Conservation (phyloP, 2,113 vertebrate genomes). For the Cyrtonyx montezumae region DNA sequence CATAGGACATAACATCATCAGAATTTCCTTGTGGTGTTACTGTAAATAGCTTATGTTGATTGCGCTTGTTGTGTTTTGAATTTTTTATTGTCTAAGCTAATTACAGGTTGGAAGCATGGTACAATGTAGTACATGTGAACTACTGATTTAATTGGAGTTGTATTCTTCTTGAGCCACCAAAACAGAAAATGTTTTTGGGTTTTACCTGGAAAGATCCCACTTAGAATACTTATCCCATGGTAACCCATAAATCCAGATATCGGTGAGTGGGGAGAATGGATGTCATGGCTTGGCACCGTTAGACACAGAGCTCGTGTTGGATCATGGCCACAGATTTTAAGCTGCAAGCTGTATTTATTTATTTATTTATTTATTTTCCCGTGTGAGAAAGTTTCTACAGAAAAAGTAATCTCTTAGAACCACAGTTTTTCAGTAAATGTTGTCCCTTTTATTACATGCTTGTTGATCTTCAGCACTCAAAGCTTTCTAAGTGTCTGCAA, state of each 20-base stretch:
- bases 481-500: background rate
- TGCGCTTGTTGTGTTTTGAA: constrained; percentile 29
- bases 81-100: constrained; percentile 58
- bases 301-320: background rate
- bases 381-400: background rate
- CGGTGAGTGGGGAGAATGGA: background rate
- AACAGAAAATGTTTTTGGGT: background rate
- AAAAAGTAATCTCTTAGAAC: background rate
- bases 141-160: constrained; percentile 40
- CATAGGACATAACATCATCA: background rate
- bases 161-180: constrained; percentile 7
- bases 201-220: background rate
- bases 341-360: background rate
- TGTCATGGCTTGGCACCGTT: background rate
- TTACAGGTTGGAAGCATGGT: constrained; percentile 22
- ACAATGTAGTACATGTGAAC: background rate
- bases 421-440: background rate
- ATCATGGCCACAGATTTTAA: background rate
- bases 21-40: constrained; percentile 4
- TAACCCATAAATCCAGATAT: background rate
- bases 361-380: background rate
- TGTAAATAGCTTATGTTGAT: constrained; percentile 59
- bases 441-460: background rate
- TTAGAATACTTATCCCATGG: background rate
- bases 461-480: background rate